Base-by-base conservation (phyloP, 2,113 vertebrate species). In the Garra rufa region DNA sequence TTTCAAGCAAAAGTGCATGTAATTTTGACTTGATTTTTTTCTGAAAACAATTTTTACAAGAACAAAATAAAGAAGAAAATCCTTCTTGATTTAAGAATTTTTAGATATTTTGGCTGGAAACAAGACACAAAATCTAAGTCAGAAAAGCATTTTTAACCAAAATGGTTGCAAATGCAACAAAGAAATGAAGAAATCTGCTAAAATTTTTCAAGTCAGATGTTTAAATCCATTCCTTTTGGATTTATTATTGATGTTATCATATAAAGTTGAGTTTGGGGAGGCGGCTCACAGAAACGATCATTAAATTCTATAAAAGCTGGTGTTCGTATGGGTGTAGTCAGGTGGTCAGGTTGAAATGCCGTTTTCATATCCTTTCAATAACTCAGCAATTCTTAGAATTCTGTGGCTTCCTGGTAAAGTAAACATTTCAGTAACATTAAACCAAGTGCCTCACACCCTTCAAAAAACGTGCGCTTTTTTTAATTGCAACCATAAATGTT, bases 361-460 rank as follows among this genome's bases (percentile, higher is more conserved):
- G 21, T 46, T 81, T 82, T 85, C 71, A 74, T 87, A 73, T 87
- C 76, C 75, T 73, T 74, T 85, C 65, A 87, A 83, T 84, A 85
- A 80, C 57, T 86, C 43, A 43, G 75, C 41, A 73, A 41, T 55
- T 71, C 71, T 71, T 19, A 5, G 28, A 82, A 69, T 83, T 83
- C 43, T 80, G 46, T 48, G 52, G 38, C 17, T 46, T 83, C 57
- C 67, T 83, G 55, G 57, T 73, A 84, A 76, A 14, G 21, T 77
- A 69, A 86, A 81, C 73, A 83, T 87, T 85, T 75, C 43, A 43
- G 48, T 57, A 82, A 71, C 41, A 74, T 82, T 81, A 86, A 76
- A 73, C 71, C 77, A 81, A 70, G 73, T 59, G 57, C 48, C 52
- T 75, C 71, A 50, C 61, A 77, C 70, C 30, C 79, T 70, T 11